These are phyloP conservation scores for Drosophila maculinotata DNA, from an alignment of 2,888 invertebrate genomes.

Conservation along the genomic window DNA sequence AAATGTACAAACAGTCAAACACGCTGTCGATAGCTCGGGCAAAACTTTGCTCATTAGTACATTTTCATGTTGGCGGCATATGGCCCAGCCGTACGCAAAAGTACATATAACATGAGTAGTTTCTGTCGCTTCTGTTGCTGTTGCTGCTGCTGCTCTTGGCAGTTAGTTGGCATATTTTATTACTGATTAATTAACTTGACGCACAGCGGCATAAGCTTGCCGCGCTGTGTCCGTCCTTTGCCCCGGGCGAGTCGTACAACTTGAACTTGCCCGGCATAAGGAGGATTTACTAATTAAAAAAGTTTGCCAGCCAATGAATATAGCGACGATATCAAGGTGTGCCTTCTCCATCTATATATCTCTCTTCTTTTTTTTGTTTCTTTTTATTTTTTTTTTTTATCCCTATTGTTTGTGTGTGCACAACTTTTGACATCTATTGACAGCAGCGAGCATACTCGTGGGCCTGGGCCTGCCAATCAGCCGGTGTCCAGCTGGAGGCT, in stretches of 20 bases:
- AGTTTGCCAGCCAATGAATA: conserved; percentile 50
- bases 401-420: neutral
- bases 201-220: conserved; percentile 9
- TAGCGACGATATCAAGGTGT: conserved; percentile 36
- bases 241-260: conserved; percentile 18
- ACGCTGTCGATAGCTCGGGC: neutral
- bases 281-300: conserved; percentile 73
- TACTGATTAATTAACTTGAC: conserved; percentile 71
- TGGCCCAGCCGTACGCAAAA: conserved; percentile 5
- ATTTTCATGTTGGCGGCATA: conserved; percentile 52
- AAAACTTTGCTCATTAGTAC: conserved; percentile 76
- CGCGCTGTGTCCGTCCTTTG: conserved; percentile 30
- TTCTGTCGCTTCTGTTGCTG: conserved; percentile 3
- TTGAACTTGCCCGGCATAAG: conserved; percentile 43
- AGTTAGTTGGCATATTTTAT: conserved; percentile 69
- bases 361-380: too few relatives aligned
- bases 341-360: neutral
- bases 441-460: conserved; percentile 2
- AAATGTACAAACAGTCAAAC: conserved; percentile 43
- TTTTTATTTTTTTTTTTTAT: neutral
- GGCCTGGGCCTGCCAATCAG: neutral
- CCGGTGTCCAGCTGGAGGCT: neutral
- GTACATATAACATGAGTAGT: conserved; percentile 23
- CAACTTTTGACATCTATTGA: conserved; percentile 33
- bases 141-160: conserved; percentile 32